Percentiles rank a stretch among this genome's conserved stretches.
These are phyloP conservation scores for Macquaria ambigua DNA, from an alignment of 2,113 vertebrate species.

Conservation along the genomic window DNA sequence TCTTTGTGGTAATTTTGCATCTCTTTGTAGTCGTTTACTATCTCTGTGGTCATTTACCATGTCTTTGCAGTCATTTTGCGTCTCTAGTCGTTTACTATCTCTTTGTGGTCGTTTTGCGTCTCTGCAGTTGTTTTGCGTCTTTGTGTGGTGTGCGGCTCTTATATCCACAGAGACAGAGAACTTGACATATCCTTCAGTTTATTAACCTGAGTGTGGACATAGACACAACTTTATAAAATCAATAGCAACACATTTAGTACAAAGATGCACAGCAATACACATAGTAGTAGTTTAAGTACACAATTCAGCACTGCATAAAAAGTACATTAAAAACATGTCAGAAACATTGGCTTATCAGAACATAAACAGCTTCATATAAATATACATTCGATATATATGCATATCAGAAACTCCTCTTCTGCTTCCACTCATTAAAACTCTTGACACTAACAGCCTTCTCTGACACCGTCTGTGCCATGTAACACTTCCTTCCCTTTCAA, in stretches of 20 bases:
- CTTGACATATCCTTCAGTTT: constrained; percentile 69
- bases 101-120: not conserved
- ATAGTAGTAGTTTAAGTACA: constrained; percentile 76
- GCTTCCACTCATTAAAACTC: constrained; percentile 52
- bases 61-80: no score
- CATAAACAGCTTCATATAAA: constrained; percentile 90
- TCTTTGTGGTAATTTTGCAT: not conserved
- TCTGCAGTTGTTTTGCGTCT: not conserved
- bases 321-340: constrained; percentile 77
- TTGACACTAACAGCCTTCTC: constrained; percentile 30
- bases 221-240: constrained; percentile 88
- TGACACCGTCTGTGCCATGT: constrained; percentile 44
- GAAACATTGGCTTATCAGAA: constrained; percentile 73
- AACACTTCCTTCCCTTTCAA: constrained; percentile 25
- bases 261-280: constrained; percentile 78
- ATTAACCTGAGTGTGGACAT: constrained; percentile 91
- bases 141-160: not conserved
- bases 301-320: constrained; percentile 82
- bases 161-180: not conserved
- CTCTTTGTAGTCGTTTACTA: not conserved
- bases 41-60: not conserved
- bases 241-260: constrained; percentile 78
- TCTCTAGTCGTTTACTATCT: not conserved
- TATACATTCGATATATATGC: constrained; percentile 90
- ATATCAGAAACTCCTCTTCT: constrained; percentile 57